phyloP scores from a whole-genome alignment of 2,888 invertebrate species.

The Choreutis nemorana region DNA sequence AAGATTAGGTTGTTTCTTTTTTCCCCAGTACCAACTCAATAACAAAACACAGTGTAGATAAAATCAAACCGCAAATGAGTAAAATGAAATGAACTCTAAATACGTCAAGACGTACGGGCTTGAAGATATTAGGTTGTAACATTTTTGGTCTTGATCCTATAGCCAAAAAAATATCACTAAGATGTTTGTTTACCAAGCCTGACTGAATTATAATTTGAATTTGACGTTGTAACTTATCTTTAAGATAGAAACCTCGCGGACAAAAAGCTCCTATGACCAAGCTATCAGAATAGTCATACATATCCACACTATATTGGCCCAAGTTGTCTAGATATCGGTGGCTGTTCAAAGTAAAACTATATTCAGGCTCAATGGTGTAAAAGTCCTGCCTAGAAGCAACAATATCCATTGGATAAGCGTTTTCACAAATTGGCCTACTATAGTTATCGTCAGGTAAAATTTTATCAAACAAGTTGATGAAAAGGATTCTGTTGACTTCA shows the following conservation, averaged over 20 bases:
- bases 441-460: constrained; percentile 19
- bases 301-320: too few relatives aligned
- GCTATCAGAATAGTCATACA: too few relatives aligned
- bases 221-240: constrained; percentile 21
- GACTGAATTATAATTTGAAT: constrained; percentile 24
- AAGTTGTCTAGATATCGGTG: too few relatives aligned
- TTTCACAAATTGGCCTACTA: constrained; percentile 18
- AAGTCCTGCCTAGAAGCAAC: constrained; percentile 19
- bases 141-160: constrained; percentile 11
- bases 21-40: too few relatives aligned
- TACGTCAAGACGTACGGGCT: constrained; percentile 18
- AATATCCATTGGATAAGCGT: constrained; percentile 19
- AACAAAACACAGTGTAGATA: constrained; percentile 24
- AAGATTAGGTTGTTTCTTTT: too few relatives aligned
- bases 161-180: constrained; percentile 16
- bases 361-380: constrained; percentile 25
- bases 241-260: too few relatives aligned
- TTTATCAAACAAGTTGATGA: constrained; percentile 23
- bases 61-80: constrained; percentile 19
- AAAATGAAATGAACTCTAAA: constrained; percentile 24
- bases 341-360: too few relatives aligned
- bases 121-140: constrained; percentile 11
- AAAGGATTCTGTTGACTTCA: constrained; percentile 20
- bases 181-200: constrained; percentile 24
- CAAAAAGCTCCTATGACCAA: too few relatives aligned